Conservation (phyloP, 1,140 invertebrate genomes). For the Philotrypesis tridentata region DNA sequence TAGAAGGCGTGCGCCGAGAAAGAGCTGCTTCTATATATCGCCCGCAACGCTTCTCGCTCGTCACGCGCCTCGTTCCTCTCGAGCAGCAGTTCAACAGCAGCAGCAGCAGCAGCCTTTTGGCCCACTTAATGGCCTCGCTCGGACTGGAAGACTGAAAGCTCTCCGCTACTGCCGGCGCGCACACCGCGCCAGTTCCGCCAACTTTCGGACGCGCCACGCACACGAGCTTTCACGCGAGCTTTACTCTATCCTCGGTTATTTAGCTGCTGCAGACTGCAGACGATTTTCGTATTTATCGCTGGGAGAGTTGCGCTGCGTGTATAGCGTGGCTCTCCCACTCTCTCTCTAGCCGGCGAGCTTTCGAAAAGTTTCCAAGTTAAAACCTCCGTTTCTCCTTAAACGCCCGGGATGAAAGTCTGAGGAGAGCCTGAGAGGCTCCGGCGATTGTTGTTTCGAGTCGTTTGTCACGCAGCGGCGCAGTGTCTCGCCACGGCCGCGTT, state of each 20-base stretch:
- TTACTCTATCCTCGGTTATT: conserved; percentile 5
- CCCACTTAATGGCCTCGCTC: conserved; percentile 32
- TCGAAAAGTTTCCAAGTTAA: background rate
- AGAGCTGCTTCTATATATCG: background rate
- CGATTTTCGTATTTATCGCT: conserved; percentile 26
- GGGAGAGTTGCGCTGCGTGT: background rate
- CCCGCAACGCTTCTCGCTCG: background rate
- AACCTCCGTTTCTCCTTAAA: background rate
- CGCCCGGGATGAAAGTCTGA: background rate
- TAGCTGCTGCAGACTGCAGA: background rate
- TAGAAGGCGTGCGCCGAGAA: background rate
- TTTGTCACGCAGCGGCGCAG: background rate
- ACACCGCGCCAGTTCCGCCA: background rate
- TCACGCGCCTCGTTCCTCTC: background rate
- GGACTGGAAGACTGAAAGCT: conserved; percentile 29
- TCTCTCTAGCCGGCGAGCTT: background rate
- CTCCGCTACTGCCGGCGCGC: too few species aligned
- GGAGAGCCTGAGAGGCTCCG: background rate
- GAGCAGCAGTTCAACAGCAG: too few species aligned
- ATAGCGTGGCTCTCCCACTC: too few species aligned
- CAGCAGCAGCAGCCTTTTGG: background rate
- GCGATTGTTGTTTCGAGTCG: background rate
- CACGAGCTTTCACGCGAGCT: conserved; percentile 17
- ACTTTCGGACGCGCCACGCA: conserved; percentile 19
- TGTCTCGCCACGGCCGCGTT: background rate